Evolutionary conservation across 2,797 vertebrate species (phyloP).

Genomic region (Phrynocephalus guinanensis): DNA sequence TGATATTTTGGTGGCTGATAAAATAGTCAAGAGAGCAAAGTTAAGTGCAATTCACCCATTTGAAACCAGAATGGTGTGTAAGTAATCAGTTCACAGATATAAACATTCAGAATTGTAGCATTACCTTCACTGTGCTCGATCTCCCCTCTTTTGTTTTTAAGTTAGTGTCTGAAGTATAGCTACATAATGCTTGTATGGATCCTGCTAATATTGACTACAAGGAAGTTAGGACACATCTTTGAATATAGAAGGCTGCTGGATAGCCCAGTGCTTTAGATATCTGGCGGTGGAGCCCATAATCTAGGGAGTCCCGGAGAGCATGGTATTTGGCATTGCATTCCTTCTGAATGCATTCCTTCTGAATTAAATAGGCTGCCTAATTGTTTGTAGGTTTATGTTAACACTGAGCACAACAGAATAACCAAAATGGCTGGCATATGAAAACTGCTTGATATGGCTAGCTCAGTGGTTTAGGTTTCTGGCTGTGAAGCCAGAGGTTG

Average conservation of each 20-base stretch:
- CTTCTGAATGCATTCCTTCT: not conserved
- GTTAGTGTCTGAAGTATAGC: not conserved
- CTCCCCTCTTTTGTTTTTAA: not conserved
- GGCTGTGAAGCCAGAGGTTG: too few species aligned
- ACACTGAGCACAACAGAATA: slow-evolving; percentile 22
- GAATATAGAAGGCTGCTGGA: not conserved
- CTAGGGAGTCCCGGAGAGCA: not conserved
- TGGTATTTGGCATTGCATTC: not conserved
- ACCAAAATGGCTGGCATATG: not conserved
- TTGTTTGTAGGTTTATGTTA: not conserved
- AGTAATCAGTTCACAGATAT: not conserved
- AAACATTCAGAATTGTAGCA: not conserved
- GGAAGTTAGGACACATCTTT: not conserved
- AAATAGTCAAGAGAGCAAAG: slow-evolving; percentile 14
- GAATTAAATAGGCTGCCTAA: slow-evolving; percentile 1
- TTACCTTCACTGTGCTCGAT: slow-evolving; percentile 7
- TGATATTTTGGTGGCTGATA: not conserved
- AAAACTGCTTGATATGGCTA: not conserved
- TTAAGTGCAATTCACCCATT: not conserved
- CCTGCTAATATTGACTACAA: not conserved
- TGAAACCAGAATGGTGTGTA: not conserved
- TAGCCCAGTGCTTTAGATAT: too few species aligned
- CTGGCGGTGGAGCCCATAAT: not conserved
- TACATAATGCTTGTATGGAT: not conserved
- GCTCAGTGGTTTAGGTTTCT: too few species aligned